These are phyloP conservation scores for Oscheius sp. DNA, from an alignment of 2,888 invertebrate species.

Conservation along the genomic window DNA sequence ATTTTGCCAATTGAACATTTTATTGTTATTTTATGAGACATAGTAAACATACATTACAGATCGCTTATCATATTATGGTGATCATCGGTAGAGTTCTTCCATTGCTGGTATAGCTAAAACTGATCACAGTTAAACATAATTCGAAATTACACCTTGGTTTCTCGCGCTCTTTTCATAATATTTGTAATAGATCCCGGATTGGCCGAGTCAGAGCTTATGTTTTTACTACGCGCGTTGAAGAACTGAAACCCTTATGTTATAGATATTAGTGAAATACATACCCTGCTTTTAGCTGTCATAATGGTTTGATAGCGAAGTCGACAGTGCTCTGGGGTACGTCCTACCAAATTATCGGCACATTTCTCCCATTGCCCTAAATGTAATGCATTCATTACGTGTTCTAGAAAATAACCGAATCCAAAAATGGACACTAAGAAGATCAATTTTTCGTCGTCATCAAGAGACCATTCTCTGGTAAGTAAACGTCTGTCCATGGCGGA, in stretches of 20 bases:
- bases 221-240: background rate
- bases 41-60: too few relatives aligned
- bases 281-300: conserved; percentile 16
- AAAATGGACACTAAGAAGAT: conserved; percentile 79
- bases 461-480: conserved; percentile 77
- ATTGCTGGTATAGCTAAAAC: too few relatives aligned
- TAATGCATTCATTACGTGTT: background rate
- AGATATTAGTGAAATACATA: too few relatives aligned
- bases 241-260: conserved; percentile 16
- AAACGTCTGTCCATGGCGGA: conserved; percentile 56
- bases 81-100: too few relatives aligned
- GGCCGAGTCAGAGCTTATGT: background rate
- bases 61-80: too few relatives aligned
- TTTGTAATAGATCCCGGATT: too few relatives aligned
- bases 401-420: conserved; percentile 73
- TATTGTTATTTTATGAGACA: too few relatives aligned
- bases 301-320: background rate
- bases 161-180: too few relatives aligned
- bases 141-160: too few relatives aligned
- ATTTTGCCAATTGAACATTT: too few relatives aligned
- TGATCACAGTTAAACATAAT: too few relatives aligned
- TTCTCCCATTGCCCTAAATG: background rate
- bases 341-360: background rate
- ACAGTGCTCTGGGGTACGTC: background rate
- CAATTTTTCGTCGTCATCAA: conserved; percentile 81